Evolutionary conservation across 2,888 invertebrate species (phyloP).

Genomic region (Kuschelorhynchus macadamiae): DNA sequence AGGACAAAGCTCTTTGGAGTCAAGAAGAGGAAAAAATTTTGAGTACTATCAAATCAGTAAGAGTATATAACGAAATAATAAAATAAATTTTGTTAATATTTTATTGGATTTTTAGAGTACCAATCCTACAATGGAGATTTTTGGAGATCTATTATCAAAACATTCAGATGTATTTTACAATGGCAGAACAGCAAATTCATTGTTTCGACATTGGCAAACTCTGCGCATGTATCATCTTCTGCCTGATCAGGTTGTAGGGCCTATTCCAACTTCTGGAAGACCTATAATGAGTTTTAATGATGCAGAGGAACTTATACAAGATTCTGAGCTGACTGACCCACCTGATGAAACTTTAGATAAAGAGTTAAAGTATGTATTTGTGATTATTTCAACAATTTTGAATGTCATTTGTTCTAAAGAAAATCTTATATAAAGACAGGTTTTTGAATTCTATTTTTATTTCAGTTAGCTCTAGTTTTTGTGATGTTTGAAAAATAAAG

Average conservation of each 20-base stretch:
- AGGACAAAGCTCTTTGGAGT: conserved; percentile 91
- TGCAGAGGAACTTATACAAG: conserved; percentile 90
- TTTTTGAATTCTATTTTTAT: too few species aligned
- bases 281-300: conserved; percentile 86
- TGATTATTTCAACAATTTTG: not conserved
- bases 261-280: conserved; percentile 62
- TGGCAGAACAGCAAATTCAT: conserved; percentile 86
- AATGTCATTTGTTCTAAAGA: too few species aligned
- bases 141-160: conserved; percentile 87
- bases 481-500: too few species aligned
- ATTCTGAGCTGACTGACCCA: conserved; percentile 85
- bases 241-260: conserved; percentile 85
- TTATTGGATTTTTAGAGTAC: conserved; percentile 72
- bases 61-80: conserved; percentile 52
- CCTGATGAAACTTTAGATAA: conserved; percentile 87
- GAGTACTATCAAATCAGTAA: conserved; percentile 84
- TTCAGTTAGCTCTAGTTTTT: too few species aligned
- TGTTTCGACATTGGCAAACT: conserved; percentile 92
- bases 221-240: conserved; percentile 93
- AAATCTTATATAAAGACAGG: too few species aligned
- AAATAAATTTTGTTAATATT: not conserved
- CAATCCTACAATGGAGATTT: conserved; percentile 81
- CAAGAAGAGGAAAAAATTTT: conserved; percentile 90
- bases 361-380: conserved; percentile 73
- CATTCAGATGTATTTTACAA: conserved; percentile 90